A percentile compares a stretch with the other conserved stretches of the same genome.
Evolutionary conservation across 2,797 vertebrate species (phyloP).

Genomic region (Uromys caudimaculatus): DNA sequence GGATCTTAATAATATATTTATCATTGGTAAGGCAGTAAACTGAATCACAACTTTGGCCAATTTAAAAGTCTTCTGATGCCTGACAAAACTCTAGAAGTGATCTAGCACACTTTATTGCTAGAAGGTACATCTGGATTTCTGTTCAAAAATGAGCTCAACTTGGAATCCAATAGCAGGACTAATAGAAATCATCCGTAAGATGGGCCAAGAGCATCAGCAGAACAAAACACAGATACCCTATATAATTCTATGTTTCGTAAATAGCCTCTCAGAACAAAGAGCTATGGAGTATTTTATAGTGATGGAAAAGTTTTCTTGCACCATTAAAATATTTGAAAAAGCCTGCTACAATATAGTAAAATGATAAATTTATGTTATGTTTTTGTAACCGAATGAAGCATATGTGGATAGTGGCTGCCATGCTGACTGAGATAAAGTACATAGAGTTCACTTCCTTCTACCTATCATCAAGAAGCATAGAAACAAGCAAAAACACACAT

Average conservation of each 20-base stretch:
- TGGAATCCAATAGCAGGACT: neutral
- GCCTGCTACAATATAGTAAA: neutral
- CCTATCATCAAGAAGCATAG: neutral
- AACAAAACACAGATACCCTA: neutral
- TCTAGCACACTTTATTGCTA: neutral
- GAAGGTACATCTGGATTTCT: neutral
- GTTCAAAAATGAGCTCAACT: neutral
- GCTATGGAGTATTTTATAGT: neutral
- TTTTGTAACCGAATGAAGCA: conserved; percentile 7
- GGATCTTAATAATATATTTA: neutral
- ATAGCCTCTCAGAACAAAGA: neutral
- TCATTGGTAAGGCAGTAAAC: neutral
- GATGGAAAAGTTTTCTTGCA: neutral
- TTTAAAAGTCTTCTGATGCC: neutral
- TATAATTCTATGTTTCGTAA: neutral
- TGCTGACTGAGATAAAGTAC: neutral
- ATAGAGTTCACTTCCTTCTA: neutral
- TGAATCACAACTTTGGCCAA: neutral
- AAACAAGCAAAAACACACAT: neutral
- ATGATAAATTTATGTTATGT: neutral
- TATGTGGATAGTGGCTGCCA: neutral
- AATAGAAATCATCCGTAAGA: neutral
- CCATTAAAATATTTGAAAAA: conserved; percentile 13
- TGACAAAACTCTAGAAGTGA: neutral
- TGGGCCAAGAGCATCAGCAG: neutral